Evolutionary conservation across 2,113 vertebrate species (phyloP), one percentile per base, ranked within the genome.

Genomic region (Gyps fulvus): DNA sequence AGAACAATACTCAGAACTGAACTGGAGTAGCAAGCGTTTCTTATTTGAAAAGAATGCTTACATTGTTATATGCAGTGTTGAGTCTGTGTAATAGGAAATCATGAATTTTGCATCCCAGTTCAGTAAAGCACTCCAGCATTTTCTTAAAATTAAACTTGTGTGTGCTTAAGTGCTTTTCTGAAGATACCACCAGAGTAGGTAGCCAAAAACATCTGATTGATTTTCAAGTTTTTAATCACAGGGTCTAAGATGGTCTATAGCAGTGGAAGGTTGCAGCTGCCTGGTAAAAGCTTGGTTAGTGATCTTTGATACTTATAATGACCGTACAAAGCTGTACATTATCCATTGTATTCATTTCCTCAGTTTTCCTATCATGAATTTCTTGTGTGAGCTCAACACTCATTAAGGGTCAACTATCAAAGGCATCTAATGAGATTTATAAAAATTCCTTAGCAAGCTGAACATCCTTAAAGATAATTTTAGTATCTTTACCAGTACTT

Each of bases 41-140:
- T 95, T 94, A 77, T 87, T 96, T 95, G 34, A 87, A 91, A 95
- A 87, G 94, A 95, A 95, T 94, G 73, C 71, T 91, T 97, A 85
- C 78, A 87, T 89, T 95, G 34, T 83, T 94, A 40, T 21, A 63
- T 25, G 34, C 26, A 61, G 47, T 81, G 69, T 93, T 90, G 77
- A 83, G 84, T 91, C 81, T 95, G 49, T 10, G n/a, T 91, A 82
- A 85, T 90, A 80, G 42, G 62, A 95, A 96, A 93, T 95, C 6
- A 65, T 61, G 31, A 85, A 69, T 87, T 93, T 89, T 91, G 19
- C 43, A 71, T 31, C 65, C 23, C 66, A 78, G 18, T 63, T 95
- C 59, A 52, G 38, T 47, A 84, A 81, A 90, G 55, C 27, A 36
- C 17, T 59, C 59, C 32, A 90, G 6, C 5, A 87, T 87, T 87